phyloP scores from a whole-genome alignment of 2,888 invertebrate genomes.

The Scaptomyza cyrtandrae region DNA sequence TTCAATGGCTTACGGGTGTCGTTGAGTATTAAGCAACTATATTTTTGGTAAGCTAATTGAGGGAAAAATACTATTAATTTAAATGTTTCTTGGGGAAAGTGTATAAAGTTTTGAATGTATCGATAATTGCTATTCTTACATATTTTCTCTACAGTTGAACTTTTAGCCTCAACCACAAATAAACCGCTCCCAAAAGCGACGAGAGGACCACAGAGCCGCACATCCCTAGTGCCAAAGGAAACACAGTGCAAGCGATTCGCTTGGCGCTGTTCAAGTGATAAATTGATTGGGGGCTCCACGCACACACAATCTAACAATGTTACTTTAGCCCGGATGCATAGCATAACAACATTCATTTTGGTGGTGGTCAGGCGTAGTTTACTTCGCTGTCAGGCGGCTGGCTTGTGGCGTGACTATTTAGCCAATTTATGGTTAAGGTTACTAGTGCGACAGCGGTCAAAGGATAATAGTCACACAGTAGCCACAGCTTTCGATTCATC shows the following conservation, averaged over 20 bases:
- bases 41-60: too few relatives aligned
- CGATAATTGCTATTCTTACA: background rate
- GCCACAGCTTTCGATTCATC: conserved; percentile 34
- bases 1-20: too few relatives aligned
- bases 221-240: conserved; percentile 36
- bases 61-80: too few relatives aligned
- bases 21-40: too few relatives aligned
- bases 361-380: conserved; percentile 55
- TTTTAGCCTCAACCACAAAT: background rate
- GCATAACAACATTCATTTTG: conserved; percentile 49
- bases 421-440: conserved; percentile 81
- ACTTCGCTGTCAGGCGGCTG: conserved; percentile 66
- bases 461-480: conserved; percentile 76
- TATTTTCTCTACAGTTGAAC: conserved; percentile 29
- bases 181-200: conserved; percentile 26
- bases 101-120: background rate
- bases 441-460: conserved; percentile 71
- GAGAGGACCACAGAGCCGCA: conserved; percentile 33
- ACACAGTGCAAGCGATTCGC: conserved; percentile 47
- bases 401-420: conserved; percentile 72
- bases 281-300: conserved; percentile 74
- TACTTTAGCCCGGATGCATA: conserved; percentile 26
- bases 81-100: background rate
- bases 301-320: conserved; percentile 17
- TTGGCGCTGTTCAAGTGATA: conserved; percentile 77